These are phyloP conservation scores for Sinella curviseta DNA, from an alignment of 1,140 invertebrate genomes.

Conservation along the genomic window DNA sequence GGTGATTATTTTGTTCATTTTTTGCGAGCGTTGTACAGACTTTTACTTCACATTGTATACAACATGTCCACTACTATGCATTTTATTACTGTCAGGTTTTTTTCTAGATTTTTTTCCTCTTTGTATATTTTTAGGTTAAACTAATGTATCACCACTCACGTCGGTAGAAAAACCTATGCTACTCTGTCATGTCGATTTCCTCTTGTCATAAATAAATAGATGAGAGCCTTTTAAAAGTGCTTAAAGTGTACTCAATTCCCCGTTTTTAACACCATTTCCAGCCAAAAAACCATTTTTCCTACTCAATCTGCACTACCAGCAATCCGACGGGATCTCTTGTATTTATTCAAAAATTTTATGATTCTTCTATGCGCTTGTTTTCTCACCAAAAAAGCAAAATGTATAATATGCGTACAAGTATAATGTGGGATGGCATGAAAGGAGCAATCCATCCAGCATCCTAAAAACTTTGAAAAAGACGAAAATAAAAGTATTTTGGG, in stretches of 20 bases:
- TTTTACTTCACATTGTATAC: too few species aligned
- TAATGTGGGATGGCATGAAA: too few species aligned
- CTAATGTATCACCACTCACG: too few species aligned
- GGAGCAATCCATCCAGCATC: slow-evolving; percentile 14
- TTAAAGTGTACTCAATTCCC: background rate
- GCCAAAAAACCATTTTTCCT: background rate
- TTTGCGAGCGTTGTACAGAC: too few species aligned
- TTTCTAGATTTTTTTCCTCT: too few species aligned
- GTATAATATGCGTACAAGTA: background rate
- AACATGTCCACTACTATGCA: too few species aligned
- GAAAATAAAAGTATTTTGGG: background rate
- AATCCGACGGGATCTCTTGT: background rate
- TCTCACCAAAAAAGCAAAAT: slow-evolving; percentile 26
- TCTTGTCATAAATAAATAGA: background rate
- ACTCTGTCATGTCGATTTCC: too few species aligned
- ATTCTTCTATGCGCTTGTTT: background rate
- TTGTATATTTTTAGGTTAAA: background rate
- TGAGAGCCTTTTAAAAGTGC: slow-evolving; percentile 17
- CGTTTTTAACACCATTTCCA: background rate
- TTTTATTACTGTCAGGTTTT: too few species aligned
- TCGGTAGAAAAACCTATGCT: too few species aligned
- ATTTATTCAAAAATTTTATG: slow-evolving; percentile 2
- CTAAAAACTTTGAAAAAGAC: slow-evolving; percentile 5
- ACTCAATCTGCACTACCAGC: background rate
- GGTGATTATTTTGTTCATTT: too few species aligned